Conservation (phyloP, 2,888 invertebrate species). For the Tipula confusa region DNA sequence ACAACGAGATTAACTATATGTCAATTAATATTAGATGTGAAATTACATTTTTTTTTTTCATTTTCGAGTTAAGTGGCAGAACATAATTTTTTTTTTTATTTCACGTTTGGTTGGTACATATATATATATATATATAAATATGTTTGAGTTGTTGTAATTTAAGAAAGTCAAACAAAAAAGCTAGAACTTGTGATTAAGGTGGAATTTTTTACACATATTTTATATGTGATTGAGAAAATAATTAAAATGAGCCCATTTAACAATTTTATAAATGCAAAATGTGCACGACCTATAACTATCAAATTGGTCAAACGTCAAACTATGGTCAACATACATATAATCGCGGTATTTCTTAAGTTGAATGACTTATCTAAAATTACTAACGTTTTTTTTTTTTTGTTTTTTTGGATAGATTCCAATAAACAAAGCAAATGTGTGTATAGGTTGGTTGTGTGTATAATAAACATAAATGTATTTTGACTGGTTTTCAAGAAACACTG, state of each 20-base stretch:
- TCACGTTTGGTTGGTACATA: not conserved
- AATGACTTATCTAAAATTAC: not conserved
- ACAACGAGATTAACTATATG: constrained; percentile 8
- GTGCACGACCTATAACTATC: not conserved
- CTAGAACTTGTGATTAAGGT: not conserved
- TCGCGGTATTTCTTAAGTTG: not conserved
- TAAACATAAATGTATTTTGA: not conserved
- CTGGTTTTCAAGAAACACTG: not conserved
- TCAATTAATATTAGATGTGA: not conserved
- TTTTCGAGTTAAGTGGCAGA: not conserved
- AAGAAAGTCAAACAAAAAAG: not conserved
- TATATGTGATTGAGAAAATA: not conserved
- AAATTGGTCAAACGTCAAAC: not conserved
- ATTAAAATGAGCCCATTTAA: not conserved
- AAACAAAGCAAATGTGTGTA: not conserved
- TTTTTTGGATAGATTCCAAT: constrained; percentile 12
- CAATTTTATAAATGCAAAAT: not conserved
- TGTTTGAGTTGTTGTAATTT: not conserved
- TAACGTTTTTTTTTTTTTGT: not conserved
- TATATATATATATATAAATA: too few relatives aligned
- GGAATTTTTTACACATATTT: not conserved
- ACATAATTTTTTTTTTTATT: not conserved
- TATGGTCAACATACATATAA: not conserved
- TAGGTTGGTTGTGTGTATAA: not conserved
- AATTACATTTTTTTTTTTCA: not conserved